Base-by-base conservation (phyloP, 2,888 invertebrate species). In the Heliconius hortense region DNA sequence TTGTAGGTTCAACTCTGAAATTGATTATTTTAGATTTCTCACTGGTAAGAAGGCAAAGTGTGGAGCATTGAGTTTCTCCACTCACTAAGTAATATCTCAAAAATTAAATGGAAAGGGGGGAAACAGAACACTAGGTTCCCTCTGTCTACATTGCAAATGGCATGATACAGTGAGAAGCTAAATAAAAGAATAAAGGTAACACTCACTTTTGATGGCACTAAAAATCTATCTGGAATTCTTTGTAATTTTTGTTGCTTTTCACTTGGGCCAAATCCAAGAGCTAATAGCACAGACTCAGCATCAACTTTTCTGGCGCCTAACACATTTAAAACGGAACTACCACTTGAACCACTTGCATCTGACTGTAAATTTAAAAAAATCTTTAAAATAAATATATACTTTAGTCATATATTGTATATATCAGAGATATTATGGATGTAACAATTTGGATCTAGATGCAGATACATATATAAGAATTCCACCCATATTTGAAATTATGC, bases 211-310 rank as follows among this genome's bases (percentile, higher is more conserved):
- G 98, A 98, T 74, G 97, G 98, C 80, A 96, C 96, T 75, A 98
- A 94, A 88, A 98, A 98, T 84, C 94, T 89, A 79, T 92, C 96
- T 4, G 98, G 98, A 89, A 98, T 97, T 81, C 98, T 95, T 75
- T 96, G 96, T 26, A 96, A 87, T 81, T 96, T 95, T 84, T 96
- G 96, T 72, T 96, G 95, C 77, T 95, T 95, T 81, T 95, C 95
- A 75, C 95, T 94, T 13, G 96, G 97, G 0, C 97, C 97, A 88
- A 97, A 97, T 18, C 97, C 97, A 74, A 97, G 93, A 80, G 96
- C 97, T 72, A 97, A 90, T 43, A 98, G 94, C 74, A 98, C 96
- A 74, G 97, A 97, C 87, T 98, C 98, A 0, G 98, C 98, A 92
- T 98, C 98, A 31, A 97, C 97, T 84, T 96, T 96, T 60, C 98